These are phyloP conservation scores for Ceuthmochares aereus DNA, from an alignment of 2,113 vertebrate species.

Conservation along the genomic window DNA sequence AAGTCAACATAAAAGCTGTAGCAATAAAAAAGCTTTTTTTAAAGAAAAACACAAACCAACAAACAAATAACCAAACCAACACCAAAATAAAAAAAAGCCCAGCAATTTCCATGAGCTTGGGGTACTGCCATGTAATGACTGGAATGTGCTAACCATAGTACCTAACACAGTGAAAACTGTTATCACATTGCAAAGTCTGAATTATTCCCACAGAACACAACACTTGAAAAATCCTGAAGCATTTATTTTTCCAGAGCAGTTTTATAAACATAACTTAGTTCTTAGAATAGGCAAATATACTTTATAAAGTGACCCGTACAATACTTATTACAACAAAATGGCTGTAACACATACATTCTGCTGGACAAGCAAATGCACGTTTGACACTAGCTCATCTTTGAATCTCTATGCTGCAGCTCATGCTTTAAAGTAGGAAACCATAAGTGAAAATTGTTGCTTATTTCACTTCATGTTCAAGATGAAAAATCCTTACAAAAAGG, in stretches of 20 bases:
- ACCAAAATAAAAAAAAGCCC: neutral
- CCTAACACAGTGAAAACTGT: neutral
- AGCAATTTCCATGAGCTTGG: neutral
- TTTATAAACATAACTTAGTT: conserved; percentile 15
- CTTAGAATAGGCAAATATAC: neutral
- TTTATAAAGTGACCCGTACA: neutral
- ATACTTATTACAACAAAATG: neutral
- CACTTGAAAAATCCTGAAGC: neutral
- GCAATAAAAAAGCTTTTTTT: neutral
- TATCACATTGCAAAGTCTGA: conserved; percentile 5
- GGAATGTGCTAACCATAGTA: neutral
- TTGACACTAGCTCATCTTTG: neutral
- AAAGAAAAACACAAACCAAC: neutral
- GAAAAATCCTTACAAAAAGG: neutral
- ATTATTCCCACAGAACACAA: conserved; percentile 29
- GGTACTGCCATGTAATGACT: neutral
- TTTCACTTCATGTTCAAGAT: neutral
- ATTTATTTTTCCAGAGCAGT: conserved; percentile 10
- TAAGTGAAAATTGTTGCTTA: neutral
- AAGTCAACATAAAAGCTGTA: neutral
- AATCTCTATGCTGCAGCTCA: neutral
- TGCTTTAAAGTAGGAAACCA: conserved; percentile 5
- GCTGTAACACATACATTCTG: neutral
- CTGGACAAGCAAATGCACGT: neutral
- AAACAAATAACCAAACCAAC: neutral